Conservation (phyloP, 2,888 invertebrate species). For the Tipula confusa region DNA sequence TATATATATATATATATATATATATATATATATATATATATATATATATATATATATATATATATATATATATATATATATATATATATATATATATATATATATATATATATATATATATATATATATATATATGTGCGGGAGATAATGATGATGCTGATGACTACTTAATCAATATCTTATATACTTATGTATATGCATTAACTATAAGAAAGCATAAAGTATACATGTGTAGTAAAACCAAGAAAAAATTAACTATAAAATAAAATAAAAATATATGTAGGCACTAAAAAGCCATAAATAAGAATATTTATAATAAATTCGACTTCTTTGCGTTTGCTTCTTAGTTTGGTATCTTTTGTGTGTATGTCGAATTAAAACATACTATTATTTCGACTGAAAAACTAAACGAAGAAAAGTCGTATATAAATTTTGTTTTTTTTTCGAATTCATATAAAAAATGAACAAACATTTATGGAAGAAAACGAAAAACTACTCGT, state of each 20-base stretch:
- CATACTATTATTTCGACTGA: background rate
- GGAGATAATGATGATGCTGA: background rate
- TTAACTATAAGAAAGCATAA: background rate
- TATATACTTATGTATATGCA: background rate
- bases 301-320: conserved; percentile 14
- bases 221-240: background rate
- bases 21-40: background rate
- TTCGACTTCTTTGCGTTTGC: background rate
- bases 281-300: background rate
- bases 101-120: too few relatives aligned
- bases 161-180: background rate
- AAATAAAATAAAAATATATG: background rate
- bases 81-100: too few relatives aligned
- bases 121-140: background rate
- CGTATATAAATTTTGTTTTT: background rate
- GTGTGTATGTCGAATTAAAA: background rate
- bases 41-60: background rate
- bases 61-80: background rate
- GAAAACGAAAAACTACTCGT: background rate
- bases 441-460: background rate
- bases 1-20: background rate
- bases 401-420: background rate
- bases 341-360: background rate
- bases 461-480: background rate
- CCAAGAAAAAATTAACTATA: background rate